Base-by-base conservation (phyloP, 1,140 invertebrate species). In the Xylocopa sonorina region DNA sequence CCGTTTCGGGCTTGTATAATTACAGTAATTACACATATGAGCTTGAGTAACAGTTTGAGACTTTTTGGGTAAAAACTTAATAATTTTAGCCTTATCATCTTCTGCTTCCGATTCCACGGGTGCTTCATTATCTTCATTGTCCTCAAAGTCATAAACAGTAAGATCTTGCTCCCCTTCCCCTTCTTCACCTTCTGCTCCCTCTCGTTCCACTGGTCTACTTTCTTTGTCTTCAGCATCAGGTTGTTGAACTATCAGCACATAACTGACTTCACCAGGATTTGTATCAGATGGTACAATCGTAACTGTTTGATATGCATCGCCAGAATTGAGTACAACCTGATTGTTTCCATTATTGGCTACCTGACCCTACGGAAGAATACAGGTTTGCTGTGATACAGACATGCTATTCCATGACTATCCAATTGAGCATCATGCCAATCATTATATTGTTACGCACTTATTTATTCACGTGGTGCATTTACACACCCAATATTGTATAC, bases 1-100 rank as follows among this genome's bases (percentile, higher is more conserved):
- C 91, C 96, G 94, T 92, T 98, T 98, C 1, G 96, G 95, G 91
- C 96, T 97, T 1, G 96, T 97, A 90, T 98, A 98, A 88, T 97
- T 96, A 91, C 98, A 99, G 88, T 98, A 98, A 84, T 96, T 96
- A 90, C 98, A 98, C 95, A 97, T 96, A 87, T 97, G 95, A 57
- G 95, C 94, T 90, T 96, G 95, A 2, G 95, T 94, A 14, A 95
- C 94, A 2, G 94, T 94, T 88, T 96, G 95, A 12, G 95, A 95
- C 89, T 96, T 96, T 87, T 96, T 95, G 2, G 95, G 94, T 21
- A 95, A 88, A 18, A 95, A 93, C 90, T 95, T 96, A 7, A 95
- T 92, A 50, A 95, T 95, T 92, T 96, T 96, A 10, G 94, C 92
- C 88, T 96, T 96, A 67, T 96, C 95, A 90, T 96, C 96, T 89